phyloP scores from a whole-genome alignment of 2,113 vertebrate species.

The Peromyscus californicus region DNA sequence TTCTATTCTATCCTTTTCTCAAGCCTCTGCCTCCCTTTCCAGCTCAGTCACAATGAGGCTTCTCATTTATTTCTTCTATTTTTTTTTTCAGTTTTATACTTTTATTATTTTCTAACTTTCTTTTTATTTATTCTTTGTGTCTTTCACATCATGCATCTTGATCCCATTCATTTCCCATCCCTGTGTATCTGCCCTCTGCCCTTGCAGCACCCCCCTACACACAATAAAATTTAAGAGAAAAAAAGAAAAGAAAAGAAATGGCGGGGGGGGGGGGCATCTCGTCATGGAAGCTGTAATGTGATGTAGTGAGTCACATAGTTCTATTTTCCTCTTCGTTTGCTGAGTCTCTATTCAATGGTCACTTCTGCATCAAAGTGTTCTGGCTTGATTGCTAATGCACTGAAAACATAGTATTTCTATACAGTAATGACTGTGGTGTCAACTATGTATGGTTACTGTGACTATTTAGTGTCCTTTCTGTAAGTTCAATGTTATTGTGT shows the following conservation, averaged over 20 bases:
- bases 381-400: background rate
- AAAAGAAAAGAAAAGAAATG: no score
- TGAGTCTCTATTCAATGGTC: background rate
- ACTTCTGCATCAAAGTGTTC: background rate
- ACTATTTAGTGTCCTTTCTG: background rate
- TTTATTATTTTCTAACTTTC: no score
- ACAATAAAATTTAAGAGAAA: no score
- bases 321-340: background rate
- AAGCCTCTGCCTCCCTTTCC: background rate
- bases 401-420: background rate
- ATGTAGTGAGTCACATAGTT: no score
- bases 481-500: background rate
- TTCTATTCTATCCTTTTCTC: background rate
- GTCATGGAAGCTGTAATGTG: no score
- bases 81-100: no score
- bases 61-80: background rate
- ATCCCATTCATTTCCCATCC: no score
- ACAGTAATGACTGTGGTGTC: background rate
- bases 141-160: no score
- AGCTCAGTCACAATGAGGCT: background rate
- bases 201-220: no score
- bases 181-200: no score
- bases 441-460: background rate
- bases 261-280: no score
- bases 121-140: no score